Percentiles rank a stretch among this genome's conserved stretches.
Conservation (phyloP, 2,888 invertebrate genomes). For the Exephanes ischioxanthus region DNA sequence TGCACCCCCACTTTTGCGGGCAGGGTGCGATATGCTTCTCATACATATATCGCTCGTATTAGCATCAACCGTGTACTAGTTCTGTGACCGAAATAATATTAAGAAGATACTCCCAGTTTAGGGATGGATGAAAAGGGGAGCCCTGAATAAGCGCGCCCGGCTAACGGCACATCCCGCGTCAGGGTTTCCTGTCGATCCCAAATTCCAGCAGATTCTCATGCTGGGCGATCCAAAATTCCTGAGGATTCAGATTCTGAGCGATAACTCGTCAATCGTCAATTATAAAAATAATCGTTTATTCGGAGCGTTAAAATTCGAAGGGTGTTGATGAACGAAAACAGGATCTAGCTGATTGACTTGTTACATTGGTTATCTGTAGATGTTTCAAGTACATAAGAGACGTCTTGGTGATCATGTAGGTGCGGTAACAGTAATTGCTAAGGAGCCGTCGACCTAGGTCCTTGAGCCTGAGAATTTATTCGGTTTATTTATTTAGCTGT, state of each 20-base stretch:
- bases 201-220: background rate
- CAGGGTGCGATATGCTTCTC: constrained; percentile 68
- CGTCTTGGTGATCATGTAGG: too few relatives aligned
- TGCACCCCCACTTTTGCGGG: constrained; percentile 77
- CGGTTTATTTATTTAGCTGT: too few relatives aligned
- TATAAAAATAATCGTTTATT: too few relatives aligned
- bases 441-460: too few relatives aligned
- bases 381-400: too few relatives aligned
- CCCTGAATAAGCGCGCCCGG: constrained; percentile 29
- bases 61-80: constrained; percentile 39
- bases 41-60: constrained; percentile 81
- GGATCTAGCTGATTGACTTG: too few relatives aligned
- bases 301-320: too few relatives aligned
- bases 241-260: background rate
- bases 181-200: background rate
- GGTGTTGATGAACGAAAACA: too few relatives aligned
- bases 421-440: too few relatives aligned
- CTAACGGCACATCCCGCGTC: background rate
- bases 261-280: background rate
- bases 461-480: too few relatives aligned
- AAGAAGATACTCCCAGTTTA: constrained; percentile 15
- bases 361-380: too few relatives aligned
- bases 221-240: background rate
- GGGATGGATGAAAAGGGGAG: background rate
- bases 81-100: constrained; percentile 52